Conservation (phyloP, 1,140 invertebrate species). For the Drosophila jambulina region DNA sequence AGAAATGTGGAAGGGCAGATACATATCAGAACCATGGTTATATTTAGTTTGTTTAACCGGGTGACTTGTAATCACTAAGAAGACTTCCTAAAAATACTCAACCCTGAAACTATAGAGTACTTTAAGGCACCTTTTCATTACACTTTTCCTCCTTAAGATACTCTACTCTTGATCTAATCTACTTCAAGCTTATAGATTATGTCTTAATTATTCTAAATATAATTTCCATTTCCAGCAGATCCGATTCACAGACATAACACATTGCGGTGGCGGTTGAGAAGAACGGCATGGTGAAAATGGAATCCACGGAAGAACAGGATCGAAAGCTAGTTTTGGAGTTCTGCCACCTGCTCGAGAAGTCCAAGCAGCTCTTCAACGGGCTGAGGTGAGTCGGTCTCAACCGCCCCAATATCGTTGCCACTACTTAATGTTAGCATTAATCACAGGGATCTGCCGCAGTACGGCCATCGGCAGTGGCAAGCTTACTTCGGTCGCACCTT, state of each 20-base stretch:
- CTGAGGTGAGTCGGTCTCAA: slow-evolving; percentile 88
- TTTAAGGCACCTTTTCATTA: background rate
- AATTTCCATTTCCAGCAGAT: slow-evolving; percentile 49
- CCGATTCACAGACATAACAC: slow-evolving; percentile 76
- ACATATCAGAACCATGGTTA: slow-evolving; percentile 23
- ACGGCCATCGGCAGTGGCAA: slow-evolving; percentile 99
- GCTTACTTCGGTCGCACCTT: slow-evolving; percentile 98
- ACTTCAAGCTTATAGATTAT: background rate
- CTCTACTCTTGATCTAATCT: background rate
- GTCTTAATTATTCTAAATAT: too few relatives aligned
- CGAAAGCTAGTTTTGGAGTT: slow-evolving; percentile 98
- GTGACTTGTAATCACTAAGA: too few relatives aligned
- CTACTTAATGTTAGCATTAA: slow-evolving; percentile 1
- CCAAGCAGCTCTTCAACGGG: slow-evolving; percentile 98
- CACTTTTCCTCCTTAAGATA: background rate
- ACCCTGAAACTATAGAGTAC: background rate
- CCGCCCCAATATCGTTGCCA: background rate
- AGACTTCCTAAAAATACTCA: fast-evolving
- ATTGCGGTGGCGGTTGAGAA: slow-evolving; percentile 76
- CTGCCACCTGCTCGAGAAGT: slow-evolving; percentile 98
- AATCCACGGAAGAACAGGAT: slow-evolving; percentile 93
- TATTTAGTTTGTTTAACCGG: slow-evolving; percentile 43
- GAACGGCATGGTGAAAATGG: slow-evolving; percentile 87
- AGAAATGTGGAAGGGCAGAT: slow-evolving; percentile 31
- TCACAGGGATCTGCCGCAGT: slow-evolving; percentile 96